Base-by-base conservation (phyloP, 2,113 vertebrate genomes). In the Brachirus orientalis region DNA sequence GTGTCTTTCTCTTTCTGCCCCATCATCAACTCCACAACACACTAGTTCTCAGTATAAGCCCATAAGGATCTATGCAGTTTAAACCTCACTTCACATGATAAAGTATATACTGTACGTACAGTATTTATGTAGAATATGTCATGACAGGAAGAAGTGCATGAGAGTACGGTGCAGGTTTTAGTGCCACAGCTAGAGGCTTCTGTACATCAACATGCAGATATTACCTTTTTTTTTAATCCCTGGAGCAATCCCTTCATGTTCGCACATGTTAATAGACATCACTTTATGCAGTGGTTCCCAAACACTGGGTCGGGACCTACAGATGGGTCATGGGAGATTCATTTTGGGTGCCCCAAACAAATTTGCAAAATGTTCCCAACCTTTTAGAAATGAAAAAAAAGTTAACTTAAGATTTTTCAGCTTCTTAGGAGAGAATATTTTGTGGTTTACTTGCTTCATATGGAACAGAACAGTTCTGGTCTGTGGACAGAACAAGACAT, bases 1-100 rank as follows among this genome's bases (percentile, higher is more conserved):
- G 94, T 92, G 93, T 93, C 37, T 38, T 7, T 41, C 40, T 54
- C 46, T 43, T 46, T 52, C 74, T 68, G 59, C 79, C 82, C 64
- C 77, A 59, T 67, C 64, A 13, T 75, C 66, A 79, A 52, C 70
- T 52, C 76, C 82, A 85, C 54, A 50, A 60, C 28, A 28, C 28
- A 28, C 3, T 72, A 85, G 79, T 77, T 85, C 65, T 77, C 71
- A 75, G 79, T 83, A 84, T 64, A 69, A 65, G 54, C 72, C 81
- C 63, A 58, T 70, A 50, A 75, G 65, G 66, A 92, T 91, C 91
- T 94, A 93, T 93, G 92, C 92, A 92, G 89, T 79, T 80, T 69
- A 57, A 80, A 68, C 58, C 68, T 82, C 58, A 61, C 68, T 57
- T 76, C 64, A 78, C 58, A 47, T 17, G 11, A 71, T 40, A 17